A percentile compares a stretch with the other conserved stretches of the same genome.
Conservation (phyloP, 2,797 vertebrate genomes). For the Erethizon dorsatum region DNA sequence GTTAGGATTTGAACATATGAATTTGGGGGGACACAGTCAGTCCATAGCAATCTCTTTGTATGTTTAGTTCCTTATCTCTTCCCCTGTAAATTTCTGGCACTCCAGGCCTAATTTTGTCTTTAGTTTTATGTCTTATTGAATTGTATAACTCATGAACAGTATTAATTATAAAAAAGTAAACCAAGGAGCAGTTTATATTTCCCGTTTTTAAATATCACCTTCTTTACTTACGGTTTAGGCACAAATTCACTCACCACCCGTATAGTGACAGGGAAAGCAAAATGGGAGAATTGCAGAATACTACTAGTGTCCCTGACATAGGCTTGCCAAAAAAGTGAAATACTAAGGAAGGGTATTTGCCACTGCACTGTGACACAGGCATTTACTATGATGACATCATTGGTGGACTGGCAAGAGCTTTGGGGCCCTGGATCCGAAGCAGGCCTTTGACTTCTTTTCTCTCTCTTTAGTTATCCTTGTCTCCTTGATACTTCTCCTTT, state of each 20-base stretch:
- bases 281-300: not conserved
- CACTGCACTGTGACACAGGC: not conserved
- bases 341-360: constrained; percentile 17
- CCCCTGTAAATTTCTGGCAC: constrained; percentile 3
- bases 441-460: not conserved
- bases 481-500: constrained; percentile 14
- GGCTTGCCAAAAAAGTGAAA: not conserved
- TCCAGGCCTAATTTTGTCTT: not conserved
- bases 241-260: not conserved
- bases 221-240: not conserved
- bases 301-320: not conserved
- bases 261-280: not conserved
- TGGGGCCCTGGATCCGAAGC: constrained; percentile 7
- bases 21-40: not conserved
- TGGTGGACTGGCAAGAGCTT: not conserved
- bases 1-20: not conserved
- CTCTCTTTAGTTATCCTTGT: not conserved
- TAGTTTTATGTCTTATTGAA: constrained; percentile 37
- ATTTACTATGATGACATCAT: not conserved
- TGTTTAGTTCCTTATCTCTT: constrained; percentile 13
- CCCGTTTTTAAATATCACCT: not conserved
- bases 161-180: constrained; percentile 20
- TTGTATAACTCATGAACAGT: not conserved
- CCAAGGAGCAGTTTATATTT: constrained; percentile 7
- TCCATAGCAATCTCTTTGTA: not conserved